Evolutionary conservation across 2,888 invertebrate genomes (phyloP).

Genomic region (Euclidia mi): DNA sequence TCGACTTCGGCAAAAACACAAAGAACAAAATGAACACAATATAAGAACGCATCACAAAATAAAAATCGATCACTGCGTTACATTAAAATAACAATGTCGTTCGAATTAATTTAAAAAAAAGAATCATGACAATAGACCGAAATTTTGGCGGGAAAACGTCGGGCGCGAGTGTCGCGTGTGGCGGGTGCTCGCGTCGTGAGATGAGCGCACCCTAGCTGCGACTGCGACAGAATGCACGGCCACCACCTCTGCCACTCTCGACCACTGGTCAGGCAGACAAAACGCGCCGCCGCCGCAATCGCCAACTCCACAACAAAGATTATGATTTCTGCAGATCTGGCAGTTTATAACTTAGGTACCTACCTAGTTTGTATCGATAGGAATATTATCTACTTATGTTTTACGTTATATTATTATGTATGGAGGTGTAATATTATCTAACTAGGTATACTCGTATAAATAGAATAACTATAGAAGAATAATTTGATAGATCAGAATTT

Average conservation of each 20-base stretch:
- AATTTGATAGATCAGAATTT: too few relatives aligned
- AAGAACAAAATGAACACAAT: conserved; percentile 85
- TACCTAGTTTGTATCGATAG: too few relatives aligned
- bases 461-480: too few relatives aligned
- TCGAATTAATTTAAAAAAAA: conserved; percentile 26
- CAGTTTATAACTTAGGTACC: conserved; percentile 5
- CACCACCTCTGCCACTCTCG: conserved; percentile 67
- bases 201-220: conserved; percentile 70
- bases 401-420: too few relatives aligned
- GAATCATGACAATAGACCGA: conserved; percentile 45
- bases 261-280: conserved; percentile 80
- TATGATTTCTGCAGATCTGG: conserved; percentile 31
- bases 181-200: conserved; percentile 57
- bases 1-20: conserved; percentile 84
- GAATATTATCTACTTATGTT: too few relatives aligned
- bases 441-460: too few relatives aligned
- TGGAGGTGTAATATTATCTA: too few relatives aligned
- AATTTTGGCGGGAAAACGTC: conserved; percentile 81
- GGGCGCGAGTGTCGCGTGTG: conserved; percentile 48
- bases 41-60: conserved; percentile 84
- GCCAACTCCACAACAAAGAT: conserved; percentile 55
- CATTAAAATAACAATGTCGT: conserved; percentile 28
- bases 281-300: conserved; percentile 66
- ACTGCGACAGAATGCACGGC: conserved; percentile 75
- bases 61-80: conserved; percentile 53